A percentile compares a stretch with the other conserved stretches of the same genome.
These are phyloP conservation scores for Australoheros facetus DNA, from an alignment of 2,797 vertebrate species.

Conservation along the genomic window DNA sequence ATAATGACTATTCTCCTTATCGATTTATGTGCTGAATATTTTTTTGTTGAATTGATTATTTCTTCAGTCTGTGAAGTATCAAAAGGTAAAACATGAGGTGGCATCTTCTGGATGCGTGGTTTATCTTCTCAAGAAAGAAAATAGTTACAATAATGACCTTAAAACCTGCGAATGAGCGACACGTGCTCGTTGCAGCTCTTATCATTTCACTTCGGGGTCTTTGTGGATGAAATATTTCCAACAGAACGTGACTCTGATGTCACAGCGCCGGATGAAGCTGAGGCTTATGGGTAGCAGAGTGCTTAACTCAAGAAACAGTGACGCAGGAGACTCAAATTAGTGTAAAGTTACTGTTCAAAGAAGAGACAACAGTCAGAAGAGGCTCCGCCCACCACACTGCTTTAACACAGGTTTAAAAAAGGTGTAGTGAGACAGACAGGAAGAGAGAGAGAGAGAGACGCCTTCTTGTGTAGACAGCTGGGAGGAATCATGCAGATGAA, in stretches of 20 bases:
- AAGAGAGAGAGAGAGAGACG: neutral
- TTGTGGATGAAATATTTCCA: neutral
- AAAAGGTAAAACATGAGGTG: neutral
- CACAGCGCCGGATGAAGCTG: neutral
- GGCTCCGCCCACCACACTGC: neutral
- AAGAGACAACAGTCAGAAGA: neutral
- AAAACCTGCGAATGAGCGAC: neutral
- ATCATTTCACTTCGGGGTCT: neutral
- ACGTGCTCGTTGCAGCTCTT: neutral
- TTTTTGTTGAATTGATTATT: neutral
- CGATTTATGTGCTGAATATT: neutral
- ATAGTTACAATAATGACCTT: neutral
- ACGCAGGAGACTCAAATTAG: neutral
- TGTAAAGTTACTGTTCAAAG: neutral
- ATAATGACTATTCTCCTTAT: accelerated
- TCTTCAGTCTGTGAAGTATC: neutral
- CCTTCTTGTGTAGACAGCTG: neutral
- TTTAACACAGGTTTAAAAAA: neutral
- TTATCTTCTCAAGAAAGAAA: neutral
- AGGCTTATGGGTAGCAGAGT: accelerated
- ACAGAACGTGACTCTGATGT: neutral
- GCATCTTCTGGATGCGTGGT: neutral
- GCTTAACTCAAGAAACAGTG: neutral
- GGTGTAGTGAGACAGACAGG: neutral
- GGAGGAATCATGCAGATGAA: slow-evolving; percentile 7